A percentile compares a stretch with the other conserved stretches of the same genome.
Evolutionary conservation across 1,140 invertebrate species (phyloP).

Genomic region (Trichoplusia ni): DNA sequence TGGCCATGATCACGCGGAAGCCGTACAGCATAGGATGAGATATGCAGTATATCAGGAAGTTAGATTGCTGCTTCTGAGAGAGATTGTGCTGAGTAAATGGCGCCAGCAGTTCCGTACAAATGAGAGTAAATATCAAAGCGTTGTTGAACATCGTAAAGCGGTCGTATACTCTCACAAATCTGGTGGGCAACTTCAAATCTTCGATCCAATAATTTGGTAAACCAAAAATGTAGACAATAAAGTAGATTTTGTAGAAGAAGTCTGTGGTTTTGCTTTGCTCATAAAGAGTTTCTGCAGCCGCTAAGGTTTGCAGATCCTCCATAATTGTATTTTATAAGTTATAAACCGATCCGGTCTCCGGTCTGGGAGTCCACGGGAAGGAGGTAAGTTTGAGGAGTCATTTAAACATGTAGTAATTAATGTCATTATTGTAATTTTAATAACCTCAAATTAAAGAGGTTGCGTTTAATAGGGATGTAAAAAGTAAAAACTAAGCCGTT

Average conservation of each 20-base stretch:
- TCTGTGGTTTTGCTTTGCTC: constrained; percentile 20
- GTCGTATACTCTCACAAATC: constrained; percentile 19
- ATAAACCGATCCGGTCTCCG: too few species aligned
- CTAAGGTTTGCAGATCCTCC: too few species aligned
- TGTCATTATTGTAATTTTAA: too few species aligned
- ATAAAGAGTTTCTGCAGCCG: neutral
- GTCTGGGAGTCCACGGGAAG: too few species aligned
- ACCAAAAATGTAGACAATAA: constrained; percentile 16
- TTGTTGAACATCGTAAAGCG: constrained; percentile 22
- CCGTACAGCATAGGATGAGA: constrained; percentile 43
- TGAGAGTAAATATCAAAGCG: constrained; percentile 26
- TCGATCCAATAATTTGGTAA: constrained; percentile 38
- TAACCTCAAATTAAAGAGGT: neutral
- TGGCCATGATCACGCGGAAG: constrained; percentile 30
- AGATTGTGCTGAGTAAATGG: constrained; percentile 43
- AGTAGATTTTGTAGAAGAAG: constrained; percentile 32
- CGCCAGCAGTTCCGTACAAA: constrained; percentile 37
- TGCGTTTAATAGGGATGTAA: neutral
- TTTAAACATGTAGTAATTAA: too few species aligned
- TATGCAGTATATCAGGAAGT: constrained; percentile 40
- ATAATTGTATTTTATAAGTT: too few species aligned
- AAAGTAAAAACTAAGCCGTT: too few species aligned
- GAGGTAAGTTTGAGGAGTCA: too few species aligned
- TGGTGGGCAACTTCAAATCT: constrained; percentile 19
- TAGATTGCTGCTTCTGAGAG: constrained; percentile 40